A percentile compares a stretch with the other conserved stretches of the same genome.
phyloP scores from a whole-genome alignment of 2,113 vertebrate species.

The Thymallus thymallus region DNA sequence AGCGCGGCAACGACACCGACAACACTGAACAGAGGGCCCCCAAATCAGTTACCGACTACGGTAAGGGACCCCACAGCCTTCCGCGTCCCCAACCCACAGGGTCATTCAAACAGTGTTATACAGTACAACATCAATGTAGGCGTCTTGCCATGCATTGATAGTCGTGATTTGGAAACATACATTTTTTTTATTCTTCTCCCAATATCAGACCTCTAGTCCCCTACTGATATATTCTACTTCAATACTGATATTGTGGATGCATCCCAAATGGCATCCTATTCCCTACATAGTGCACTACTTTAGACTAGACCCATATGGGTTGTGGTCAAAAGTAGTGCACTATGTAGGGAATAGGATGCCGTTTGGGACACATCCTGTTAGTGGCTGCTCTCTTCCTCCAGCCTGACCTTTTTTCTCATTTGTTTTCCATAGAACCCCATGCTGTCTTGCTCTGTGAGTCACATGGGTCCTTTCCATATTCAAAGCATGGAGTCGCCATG shows the following conservation, averaged over 20 bases:
- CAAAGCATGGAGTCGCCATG: slow-evolving; percentile 50
- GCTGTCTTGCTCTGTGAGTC: too few species aligned
- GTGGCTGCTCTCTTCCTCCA: neutral
- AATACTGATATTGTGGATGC: too few species aligned
- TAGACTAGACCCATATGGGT: too few species aligned
- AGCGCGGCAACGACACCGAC: slow-evolving; percentile 85
- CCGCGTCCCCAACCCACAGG: neutral
- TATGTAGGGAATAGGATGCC: neutral
- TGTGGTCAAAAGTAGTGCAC: too few species aligned
- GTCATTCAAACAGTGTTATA: neutral
- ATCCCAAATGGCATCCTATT: neutral
- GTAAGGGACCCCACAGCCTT: slow-evolving; percentile 68
- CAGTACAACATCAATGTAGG: neutral
- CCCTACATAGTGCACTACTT: neutral
- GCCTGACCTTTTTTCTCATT: neutral
- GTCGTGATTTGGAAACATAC: neutral
- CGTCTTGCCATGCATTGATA: neutral
- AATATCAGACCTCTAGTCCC: neutral
- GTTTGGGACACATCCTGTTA: neutral
- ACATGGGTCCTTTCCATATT: slow-evolving; percentile 14
- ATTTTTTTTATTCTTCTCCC: neutral
- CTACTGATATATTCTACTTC: neutral
- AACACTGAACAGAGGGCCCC: slow-evolving; percentile 89
- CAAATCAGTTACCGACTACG: slow-evolving; percentile 91
- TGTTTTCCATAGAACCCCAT: neutral